Evolutionary conservation across 2,888 invertebrate species (phyloP), one percentile per base, ranked within the genome.

Genomic region (Chouioia cunea): DNA sequence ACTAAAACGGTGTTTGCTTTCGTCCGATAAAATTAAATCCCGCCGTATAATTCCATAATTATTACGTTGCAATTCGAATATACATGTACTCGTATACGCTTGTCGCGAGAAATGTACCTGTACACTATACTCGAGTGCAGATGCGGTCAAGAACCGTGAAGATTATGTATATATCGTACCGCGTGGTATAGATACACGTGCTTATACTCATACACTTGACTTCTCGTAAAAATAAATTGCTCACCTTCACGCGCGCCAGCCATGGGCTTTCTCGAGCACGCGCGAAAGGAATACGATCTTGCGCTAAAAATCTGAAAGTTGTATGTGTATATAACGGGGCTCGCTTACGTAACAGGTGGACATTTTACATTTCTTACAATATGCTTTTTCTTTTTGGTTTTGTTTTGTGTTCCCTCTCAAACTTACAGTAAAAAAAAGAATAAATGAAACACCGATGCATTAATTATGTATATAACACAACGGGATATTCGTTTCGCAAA

Each of bases 281-380:
- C n/a, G 15, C n/a, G 56, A 46, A 14, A 22, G 2, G 15, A 2
- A 48, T 59, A 27, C n/a, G 59, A 58, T 69, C 52, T 27, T 64
- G 52, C 52, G 64, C 46, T 64, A 58, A 69, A 69, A 69, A 69
- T 63, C 69, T 22, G 69, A 69, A 69, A 69, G 63, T 63, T 22
- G 12, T 8, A 36, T 36, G 36, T 23, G 65, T 16, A 20, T 43
- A 16, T 50, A 50, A 20, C 56, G 50, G 27, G 27, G 6, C 36
- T n/a, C 47, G 44, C 22, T 62, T 56, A 22, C 50, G 27, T 18
- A 62, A 50, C 53, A 0, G 20, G 47, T 20, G 68, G 36, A 54
- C 54, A 52, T 18, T 36, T 47, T 54, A 47, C 46, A 53, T 62
- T 68, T 56, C 60, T 59, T 18, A 15, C 58, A 67, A 68, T 22